These are phyloP conservation scores for Cyphomyrmex costatus DNA, from an alignment of 1,140 invertebrate genomes.

Conservation along the genomic window DNA sequence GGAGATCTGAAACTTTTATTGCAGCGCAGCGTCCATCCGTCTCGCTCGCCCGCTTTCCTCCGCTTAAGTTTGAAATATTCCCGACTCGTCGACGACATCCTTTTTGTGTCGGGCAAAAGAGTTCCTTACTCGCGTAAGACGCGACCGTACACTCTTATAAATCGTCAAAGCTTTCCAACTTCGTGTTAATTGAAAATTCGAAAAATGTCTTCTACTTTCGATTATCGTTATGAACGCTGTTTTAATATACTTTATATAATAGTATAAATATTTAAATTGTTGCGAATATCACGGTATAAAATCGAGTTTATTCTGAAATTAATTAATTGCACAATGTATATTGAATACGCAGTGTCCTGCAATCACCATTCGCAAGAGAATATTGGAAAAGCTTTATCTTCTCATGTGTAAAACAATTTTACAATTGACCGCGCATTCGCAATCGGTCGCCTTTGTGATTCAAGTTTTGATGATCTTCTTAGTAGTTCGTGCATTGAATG, in stretches of 20 bases:
- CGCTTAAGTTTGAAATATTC: conserved; percentile 41
- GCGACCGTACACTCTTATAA: neutral
- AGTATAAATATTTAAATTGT: conserved; percentile 39
- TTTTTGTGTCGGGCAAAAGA: conserved; percentile 3
- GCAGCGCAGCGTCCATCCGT: conserved; percentile 12
- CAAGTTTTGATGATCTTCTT: conserved; percentile 5
- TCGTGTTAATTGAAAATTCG: conserved; percentile 1
- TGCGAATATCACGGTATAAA: neutral
- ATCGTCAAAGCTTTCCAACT: neutral
- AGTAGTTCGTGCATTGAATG: neutral
- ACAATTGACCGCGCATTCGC: neutral
- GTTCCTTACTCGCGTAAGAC: neutral
- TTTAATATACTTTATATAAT: conserved; percentile 6
- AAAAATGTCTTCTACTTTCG: neutral
- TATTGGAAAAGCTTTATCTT: neutral
- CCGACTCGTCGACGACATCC: conserved; percentile 23
- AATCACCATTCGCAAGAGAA: neutral
- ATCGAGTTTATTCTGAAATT: conserved; percentile 4
- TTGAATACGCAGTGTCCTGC: neutral
- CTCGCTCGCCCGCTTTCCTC: neutral
- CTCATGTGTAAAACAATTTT: neutral
- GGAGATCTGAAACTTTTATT: conserved; percentile 35
- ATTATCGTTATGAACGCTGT: neutral
- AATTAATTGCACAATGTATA: conserved; percentile 27
- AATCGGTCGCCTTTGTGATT: neutral